Base-by-base conservation (phyloP, 2,797 vertebrate species). In the Eupleurogrammus muticus region DNA sequence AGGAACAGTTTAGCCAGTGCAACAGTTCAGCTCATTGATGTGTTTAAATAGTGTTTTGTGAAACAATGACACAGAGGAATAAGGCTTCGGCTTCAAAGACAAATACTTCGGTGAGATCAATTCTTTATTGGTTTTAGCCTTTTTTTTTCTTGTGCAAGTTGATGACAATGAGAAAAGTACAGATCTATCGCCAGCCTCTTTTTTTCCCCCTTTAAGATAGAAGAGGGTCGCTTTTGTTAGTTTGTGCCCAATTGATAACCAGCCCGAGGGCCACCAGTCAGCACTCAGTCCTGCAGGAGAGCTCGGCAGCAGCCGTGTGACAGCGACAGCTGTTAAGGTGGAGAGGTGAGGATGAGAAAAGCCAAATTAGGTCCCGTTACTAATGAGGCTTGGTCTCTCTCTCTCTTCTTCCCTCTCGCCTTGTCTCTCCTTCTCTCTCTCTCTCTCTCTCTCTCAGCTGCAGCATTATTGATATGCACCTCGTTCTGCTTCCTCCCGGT, bases 241-340 rank as follows among this genome's bases (percentile, higher is more conserved):
- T 74, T 78, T 76, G 56, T 61, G 51, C 50, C 60, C 42, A 19
- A 56, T 19, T 77, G 70, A 67, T 67, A 75, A 54, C 16, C 35
- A 53, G 73, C 80, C 78, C 8, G 53, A 56, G 69, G 82, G 72
- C 71, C 68, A 67, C 59, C 55, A 38, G 49, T 48, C 23, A 20
- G 12, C 19, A 57, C 72, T 59, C 56, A 14, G 23, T 48, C 50
- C 72, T 70, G 70, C 61, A 44, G 4, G 62, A 66, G 65, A 62
- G 66, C 47, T 58, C 53, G 44, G 65, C 73, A 73, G 48, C 73
- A 56, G 49, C 59, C 67, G 57, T 71, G 73, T 60, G 79, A 89
- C 86, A 81, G 79, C 76, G 49, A 81, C 87, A 90, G 89, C 88
- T 92, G 88, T 87, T 84, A 77, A 89, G 88, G 88, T 87, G 80